Percentiles rank a stretch among this genome's conserved stretches.
phyloP scores from a whole-genome alignment of 2,888 invertebrate species.

The Synanthedon tipuliformis region DNA sequence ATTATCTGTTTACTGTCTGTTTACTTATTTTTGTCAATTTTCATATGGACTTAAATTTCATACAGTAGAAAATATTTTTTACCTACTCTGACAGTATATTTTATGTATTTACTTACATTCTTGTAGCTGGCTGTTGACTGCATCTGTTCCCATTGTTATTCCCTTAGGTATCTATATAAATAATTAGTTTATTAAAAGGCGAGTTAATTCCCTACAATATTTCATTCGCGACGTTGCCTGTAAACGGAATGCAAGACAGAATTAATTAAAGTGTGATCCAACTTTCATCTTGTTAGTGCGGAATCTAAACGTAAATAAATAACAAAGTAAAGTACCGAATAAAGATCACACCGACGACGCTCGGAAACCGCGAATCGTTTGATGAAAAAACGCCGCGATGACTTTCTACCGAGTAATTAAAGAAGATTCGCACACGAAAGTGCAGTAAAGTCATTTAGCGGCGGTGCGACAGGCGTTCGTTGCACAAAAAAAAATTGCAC shows the following conservation, averaged over 20 bases:
- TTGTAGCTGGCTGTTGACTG: too few species aligned
- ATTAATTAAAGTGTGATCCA: constrained; percentile 46
- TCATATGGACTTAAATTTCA: too few species aligned
- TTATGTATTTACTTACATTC: too few species aligned
- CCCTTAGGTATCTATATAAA: too few species aligned
- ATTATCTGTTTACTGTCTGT: too few species aligned
- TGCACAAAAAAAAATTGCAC: constrained; percentile 19
- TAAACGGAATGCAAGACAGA: constrained; percentile 19
- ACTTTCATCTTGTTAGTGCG: constrained; percentile 62
- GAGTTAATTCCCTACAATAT: too few species aligned
- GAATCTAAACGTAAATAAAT: constrained; percentile 40
- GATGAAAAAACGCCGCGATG: constrained; percentile 36
- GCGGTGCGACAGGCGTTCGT: constrained; percentile 13
- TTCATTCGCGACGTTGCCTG: neutral
- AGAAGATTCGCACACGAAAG: constrained; percentile 63
- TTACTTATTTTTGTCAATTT: too few species aligned
- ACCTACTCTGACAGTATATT: too few species aligned
- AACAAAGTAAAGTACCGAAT: constrained; percentile 39
- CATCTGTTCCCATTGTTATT: too few species aligned
- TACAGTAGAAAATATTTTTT: too few species aligned
- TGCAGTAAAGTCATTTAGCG: constrained; percentile 29
- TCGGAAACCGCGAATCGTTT: constrained; percentile 31
- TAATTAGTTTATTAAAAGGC: too few species aligned
- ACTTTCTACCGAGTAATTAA: constrained; percentile 61
- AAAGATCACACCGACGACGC: constrained; percentile 40